Conservation (phyloP, 2,797 vertebrate genomes). For the Pyrrhura leucotis region DNA sequence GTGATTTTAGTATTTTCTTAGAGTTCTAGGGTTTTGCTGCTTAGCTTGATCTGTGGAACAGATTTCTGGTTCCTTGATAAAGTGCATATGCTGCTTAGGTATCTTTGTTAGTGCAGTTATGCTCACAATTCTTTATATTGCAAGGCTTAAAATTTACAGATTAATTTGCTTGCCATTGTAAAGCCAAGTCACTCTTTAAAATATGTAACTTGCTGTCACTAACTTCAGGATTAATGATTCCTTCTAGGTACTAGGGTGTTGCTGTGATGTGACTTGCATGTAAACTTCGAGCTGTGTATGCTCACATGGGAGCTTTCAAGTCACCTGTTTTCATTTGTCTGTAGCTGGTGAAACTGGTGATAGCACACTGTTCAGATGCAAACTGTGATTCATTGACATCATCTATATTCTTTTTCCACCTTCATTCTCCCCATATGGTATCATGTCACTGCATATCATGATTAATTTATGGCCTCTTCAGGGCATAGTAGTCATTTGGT, state of each 20-base stretch:
- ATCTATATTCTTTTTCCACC: background rate
- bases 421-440: background rate
- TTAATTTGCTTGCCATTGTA: background rate
- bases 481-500: slow-evolving; percentile 4
- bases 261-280: background rate
- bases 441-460: background rate
- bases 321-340: background rate
- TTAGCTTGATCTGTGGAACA: background rate
- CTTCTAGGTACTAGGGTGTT: fast-evolving
- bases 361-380: background rate
- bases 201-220: background rate
- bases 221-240: background rate
- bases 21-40: background rate
- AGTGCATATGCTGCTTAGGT: background rate
- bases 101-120: background rate
- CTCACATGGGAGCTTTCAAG: background rate
- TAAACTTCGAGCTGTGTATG: background rate
- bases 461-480: slow-evolving; percentile 51
- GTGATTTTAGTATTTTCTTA: background rate
- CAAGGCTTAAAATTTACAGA: background rate
- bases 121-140: background rate
- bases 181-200: background rate
- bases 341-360: background rate
- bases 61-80: background rate
- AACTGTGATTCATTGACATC: background rate